Base-by-base conservation (phyloP, 2,888 invertebrate species). In the Euplexia lucipara region DNA sequence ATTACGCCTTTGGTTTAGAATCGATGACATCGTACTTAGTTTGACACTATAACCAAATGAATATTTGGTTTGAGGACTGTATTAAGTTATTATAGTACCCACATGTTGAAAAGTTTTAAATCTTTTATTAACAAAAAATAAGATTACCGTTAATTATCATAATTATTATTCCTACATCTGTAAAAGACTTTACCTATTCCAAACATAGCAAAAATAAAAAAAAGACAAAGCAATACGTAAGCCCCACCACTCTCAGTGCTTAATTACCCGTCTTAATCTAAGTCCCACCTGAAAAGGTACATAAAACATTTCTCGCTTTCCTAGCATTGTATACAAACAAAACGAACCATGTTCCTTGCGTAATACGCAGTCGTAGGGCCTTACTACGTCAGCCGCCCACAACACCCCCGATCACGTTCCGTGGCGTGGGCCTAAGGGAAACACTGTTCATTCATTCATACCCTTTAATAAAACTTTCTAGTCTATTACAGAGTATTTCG, bases 381-480 rank as follows among this genome's bases (percentile, higher is more conserved):
- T 26, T 72, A 74, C 68, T 79, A 77, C 76, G 82, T 76, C 68
- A 70, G 64, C 66, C 78, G 67, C 75, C 75, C 80, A 56, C 84
- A 49, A 71, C 72, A 57, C 69, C 68, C 78, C 74, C 74, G 61
- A 54, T 73, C 75, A 59, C 75, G 71, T 75, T 70, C 58, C 65
- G 20, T 52, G 48, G 34, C 69, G 57, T 73, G 56, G 73, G 71
- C 59, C 64, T 57, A 66, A 84, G 75, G 73, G 78, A 86, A 86
- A 83, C 84, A 83, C 77, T 75, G 75, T 77, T 74, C 72, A 76
- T 86, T 83, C 86, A 87, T 86, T 87, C 84, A 86, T 84, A 82
- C 75, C 65, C 71, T 86, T 86, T 87, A 86, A 85, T 87, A 84
- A 70, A 83, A 79, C 71, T 67, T 80, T 78, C 76, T 77, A 82